Percentiles rank a stretch among this genome's conserved stretches.
These are phyloP conservation scores for Lindbergichthys nudifrons DNA, from an alignment of 2,797 vertebrate genomes.

Conservation along the genomic window DNA sequence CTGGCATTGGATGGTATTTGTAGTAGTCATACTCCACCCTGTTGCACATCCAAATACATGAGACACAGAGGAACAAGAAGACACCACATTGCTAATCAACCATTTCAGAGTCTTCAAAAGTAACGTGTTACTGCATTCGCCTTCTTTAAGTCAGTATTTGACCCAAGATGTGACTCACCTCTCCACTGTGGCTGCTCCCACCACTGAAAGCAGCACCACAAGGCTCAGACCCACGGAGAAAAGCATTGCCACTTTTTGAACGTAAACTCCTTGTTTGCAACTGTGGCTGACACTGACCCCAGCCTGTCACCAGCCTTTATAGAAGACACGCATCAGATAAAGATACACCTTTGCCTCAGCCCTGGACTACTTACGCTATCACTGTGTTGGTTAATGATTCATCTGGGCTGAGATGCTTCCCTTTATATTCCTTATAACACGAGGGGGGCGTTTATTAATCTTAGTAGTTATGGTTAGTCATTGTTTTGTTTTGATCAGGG, in stretches of 20 bases:
- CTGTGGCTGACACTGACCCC: too few relatives aligned
- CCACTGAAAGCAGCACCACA: slow-evolving; percentile 45
- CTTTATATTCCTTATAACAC: neutral
- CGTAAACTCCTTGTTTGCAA: neutral
- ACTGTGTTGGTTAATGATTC: slow-evolving; percentile 36
- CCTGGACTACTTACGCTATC: rapidly evolving
- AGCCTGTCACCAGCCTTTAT: slow-evolving; percentile 17
- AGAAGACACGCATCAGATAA: slow-evolving; percentile 41
- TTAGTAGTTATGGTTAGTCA: neutral
- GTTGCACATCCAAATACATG: slow-evolving; percentile 27
- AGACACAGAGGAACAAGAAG: neutral
- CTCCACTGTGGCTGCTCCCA: slow-evolving; percentile 23
- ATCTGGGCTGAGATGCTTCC: neutral
- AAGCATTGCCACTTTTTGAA: slow-evolving; percentile 26
- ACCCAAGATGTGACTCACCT: slow-evolving; percentile 46
- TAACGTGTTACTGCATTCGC: neutral
- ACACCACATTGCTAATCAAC: too few relatives aligned
- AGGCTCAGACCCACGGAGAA: slow-evolving; percentile 30
- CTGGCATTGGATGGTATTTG: slow-evolving; percentile 73
- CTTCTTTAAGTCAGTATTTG: neutral
- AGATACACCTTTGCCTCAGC: slow-evolving; percentile 41
- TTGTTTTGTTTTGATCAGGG: neutral
- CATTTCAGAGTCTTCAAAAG: neutral
- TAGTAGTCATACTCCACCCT: slow-evolving; percentile 72
- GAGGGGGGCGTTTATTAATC: neutral